A percentile compares a stretch with the other conserved stretches of the same genome.
phyloP scores from a whole-genome alignment of 2,113 vertebrate genomes.

The Brienomyrus brachyistius region DNA sequence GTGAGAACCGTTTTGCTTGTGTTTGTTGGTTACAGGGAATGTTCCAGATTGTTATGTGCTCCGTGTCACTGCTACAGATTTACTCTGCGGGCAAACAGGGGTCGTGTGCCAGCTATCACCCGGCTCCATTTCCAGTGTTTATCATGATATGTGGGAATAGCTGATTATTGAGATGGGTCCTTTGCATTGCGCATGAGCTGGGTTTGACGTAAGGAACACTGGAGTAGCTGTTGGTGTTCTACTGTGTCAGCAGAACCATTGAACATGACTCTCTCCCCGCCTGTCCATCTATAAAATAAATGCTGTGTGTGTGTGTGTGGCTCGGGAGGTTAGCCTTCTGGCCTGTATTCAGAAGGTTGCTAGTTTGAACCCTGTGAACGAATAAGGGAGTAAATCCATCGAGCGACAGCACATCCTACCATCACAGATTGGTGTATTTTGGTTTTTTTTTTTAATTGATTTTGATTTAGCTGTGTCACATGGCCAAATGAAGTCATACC shows the following conservation, averaged over 20 bases:
- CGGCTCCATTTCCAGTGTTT: constrained; percentile 18
- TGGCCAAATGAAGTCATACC: background rate
- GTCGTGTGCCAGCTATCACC: background rate
- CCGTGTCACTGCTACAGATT: constrained; percentile 1
- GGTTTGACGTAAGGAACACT: constrained; percentile 22
- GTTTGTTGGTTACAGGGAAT: background rate
- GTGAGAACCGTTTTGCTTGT: constrained; percentile 23
- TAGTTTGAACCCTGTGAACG: background rate
- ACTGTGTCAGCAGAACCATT: background rate
- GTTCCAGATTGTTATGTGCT: constrained; percentile 11
- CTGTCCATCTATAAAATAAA: background rate
- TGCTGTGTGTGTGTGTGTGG: background rate
- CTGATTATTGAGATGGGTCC: constrained; percentile 19
- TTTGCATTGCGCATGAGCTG: constrained; percentile 29
- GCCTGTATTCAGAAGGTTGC: background rate
- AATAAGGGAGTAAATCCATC: background rate
- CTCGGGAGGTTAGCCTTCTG: background rate
- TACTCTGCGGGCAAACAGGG: constrained; percentile 14
- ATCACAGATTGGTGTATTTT: background rate
- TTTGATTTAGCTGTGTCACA: background rate
- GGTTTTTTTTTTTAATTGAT: background rate
- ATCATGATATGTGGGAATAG: constrained; percentile 30
- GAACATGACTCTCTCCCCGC: background rate
- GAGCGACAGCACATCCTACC: background rate
- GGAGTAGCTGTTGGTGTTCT: background rate